phyloP scores from a whole-genome alignment of 2,113 vertebrate species.

The Glaucidium brasilianum region DNA sequence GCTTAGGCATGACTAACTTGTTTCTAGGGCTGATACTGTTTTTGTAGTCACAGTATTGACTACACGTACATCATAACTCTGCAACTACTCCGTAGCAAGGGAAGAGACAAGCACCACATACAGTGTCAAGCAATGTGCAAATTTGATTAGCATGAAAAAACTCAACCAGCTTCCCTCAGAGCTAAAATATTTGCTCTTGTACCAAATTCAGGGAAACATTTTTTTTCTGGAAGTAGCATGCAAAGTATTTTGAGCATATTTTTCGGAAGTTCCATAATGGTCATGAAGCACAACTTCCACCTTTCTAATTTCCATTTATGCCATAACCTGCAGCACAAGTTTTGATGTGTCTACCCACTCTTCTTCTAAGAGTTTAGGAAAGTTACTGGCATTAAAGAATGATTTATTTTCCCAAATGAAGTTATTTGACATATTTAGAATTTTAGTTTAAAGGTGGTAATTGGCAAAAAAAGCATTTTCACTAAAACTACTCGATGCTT shows the following conservation, averaged over 20 bases:
- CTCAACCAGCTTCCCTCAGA: neutral
- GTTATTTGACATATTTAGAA: accelerated
- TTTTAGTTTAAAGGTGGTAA: neutral
- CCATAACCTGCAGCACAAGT: neutral
- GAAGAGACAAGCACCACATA: neutral
- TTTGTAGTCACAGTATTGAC: neutral
- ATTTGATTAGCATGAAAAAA: neutral
- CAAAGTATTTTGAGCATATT: neutral
- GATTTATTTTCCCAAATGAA: neutral
- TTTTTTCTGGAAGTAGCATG: neutral
- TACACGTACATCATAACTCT: neutral
- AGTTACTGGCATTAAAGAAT: neutral
- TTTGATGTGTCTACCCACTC: neutral
- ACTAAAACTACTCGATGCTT: neutral
- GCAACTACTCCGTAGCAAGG: neutral
- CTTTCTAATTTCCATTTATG: neutral
- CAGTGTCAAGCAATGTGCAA: neutral
- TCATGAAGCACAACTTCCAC: neutral
- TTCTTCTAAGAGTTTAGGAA: neutral
- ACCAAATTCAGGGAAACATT: neutral
- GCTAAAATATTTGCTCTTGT: neutral
- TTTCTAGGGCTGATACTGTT: neutral
- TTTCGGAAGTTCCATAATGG: neutral
- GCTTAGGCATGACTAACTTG: neutral
- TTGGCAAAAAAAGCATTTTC: neutral